Evolutionary conservation across 1,140 invertebrate genomes (phyloP), one percentile per base, ranked within the genome.

Genomic region (Rhyzopertha dominica): DNA sequence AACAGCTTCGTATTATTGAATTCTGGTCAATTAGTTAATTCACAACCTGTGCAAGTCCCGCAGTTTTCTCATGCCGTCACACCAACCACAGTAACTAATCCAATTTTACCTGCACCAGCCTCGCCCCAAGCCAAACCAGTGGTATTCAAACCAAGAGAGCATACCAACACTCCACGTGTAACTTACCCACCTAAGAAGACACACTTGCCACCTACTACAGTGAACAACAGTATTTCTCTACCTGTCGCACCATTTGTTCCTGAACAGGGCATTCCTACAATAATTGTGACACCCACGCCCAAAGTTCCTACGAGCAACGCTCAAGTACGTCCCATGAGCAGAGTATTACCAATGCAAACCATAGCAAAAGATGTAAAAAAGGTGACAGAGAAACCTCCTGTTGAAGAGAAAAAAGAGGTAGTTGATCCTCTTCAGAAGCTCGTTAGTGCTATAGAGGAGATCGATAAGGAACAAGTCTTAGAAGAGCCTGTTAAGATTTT

Each of bases 1-100:
- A 74, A 78, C 13, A 76, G 77, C 43, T 85, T 82, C 66, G 81
- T 86, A 19, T 75, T 87, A 8, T 74, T 86, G 1, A 85, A 85
- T 53, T 52, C 62, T 10, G 49, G 43, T 23, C 58, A 58, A 61
- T 54, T 62, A 45, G 65, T 55, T 5, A 61, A 62, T 47, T 42
- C 55, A 14, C 50, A 51, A 29, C 43, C 53, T 25, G 43, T 54
- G n/a, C n/a, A n/a, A n/a, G n/a, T n/a, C n/a, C 19, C 32, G 14
- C 37, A 54, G 37, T 39, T 47, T 14, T 14, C 46, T 3, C 46
- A 48, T 17, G 31, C 13, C 26, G 39, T 38, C 14, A 46, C 23
- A 18, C 36, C 37, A 12, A 18, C 24, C 34, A 36, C 9, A 28
- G 28, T 41, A 43, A 38, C 35, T 13, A 46, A 40, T 5, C 38